phyloP scores from a whole-genome alignment of 2,113 vertebrate species.

The Ictalurus furcatus region DNA sequence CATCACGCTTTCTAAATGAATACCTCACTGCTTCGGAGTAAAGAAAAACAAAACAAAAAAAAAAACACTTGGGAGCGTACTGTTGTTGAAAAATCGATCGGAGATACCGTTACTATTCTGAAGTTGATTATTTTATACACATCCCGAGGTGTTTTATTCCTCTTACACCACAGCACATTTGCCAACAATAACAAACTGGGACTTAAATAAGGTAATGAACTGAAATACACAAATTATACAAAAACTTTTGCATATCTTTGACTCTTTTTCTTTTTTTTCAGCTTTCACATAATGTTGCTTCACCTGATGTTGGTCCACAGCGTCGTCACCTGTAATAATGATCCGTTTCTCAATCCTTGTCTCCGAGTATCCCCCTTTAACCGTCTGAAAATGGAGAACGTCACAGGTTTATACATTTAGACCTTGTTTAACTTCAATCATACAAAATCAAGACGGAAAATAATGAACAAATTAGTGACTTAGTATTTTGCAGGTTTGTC shows the following conservation, averaged over 20 bases:
- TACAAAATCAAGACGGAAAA: neutral
- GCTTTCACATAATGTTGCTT: neutral
- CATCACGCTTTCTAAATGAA: neutral
- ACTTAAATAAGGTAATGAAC: neutral
- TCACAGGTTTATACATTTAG: neutral
- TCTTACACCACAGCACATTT: neutral
- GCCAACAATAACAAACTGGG: neutral
- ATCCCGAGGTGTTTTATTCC: neutral
- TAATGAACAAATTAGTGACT: neutral
- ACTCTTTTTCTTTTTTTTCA: neutral
- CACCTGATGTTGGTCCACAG: constrained; percentile 98
- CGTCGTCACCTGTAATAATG: constrained; percentile 97
- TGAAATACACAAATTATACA: neutral
- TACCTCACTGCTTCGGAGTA: neutral
- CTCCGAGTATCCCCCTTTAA: constrained; percentile 98
- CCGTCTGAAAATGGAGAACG: constrained; percentile 76
- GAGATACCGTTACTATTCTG: neutral
- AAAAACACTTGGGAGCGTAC: neutral
- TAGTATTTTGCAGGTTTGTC: neutral
- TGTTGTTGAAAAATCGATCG: neutral
- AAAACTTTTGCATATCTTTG: neutral
- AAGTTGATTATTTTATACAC: neutral
- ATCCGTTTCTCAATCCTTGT: constrained; percentile 98
- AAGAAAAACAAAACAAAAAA: neutral
- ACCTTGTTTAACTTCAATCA: neutral